phyloP scores from a whole-genome alignment of 2,113 vertebrate genomes.

The Leptosomus discolor region DNA sequence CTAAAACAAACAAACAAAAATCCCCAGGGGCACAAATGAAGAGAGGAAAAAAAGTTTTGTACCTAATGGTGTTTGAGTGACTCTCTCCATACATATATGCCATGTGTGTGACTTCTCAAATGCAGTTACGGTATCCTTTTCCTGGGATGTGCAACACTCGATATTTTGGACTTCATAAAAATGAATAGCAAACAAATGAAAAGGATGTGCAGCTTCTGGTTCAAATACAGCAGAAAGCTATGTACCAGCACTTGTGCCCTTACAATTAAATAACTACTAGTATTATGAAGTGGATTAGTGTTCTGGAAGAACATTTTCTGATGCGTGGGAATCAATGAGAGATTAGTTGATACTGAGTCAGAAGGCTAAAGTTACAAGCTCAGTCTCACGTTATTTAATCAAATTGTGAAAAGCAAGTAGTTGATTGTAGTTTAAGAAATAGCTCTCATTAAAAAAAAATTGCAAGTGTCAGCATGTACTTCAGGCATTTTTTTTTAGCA shows the following conservation, averaged over 20 bases:
- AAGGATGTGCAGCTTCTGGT: neutral
- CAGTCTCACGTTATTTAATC: neutral
- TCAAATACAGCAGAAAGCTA: neutral
- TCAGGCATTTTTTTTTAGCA: neutral
- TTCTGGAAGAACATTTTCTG: neutral
- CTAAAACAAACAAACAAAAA: neutral
- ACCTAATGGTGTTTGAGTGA: neutral
- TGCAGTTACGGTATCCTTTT: neutral
- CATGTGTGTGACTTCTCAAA: neutral
- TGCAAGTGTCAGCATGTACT: neutral
- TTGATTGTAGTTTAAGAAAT: neutral
- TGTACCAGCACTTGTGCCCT: neutral
- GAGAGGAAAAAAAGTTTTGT: neutral
- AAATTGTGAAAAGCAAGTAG: neutral
- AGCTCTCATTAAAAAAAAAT: neutral
- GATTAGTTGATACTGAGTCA: neutral
- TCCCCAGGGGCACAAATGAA: neutral
- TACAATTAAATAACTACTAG: neutral
- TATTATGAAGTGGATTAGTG: accelerated
- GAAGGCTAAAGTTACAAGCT: neutral
- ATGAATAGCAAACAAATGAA: neutral
- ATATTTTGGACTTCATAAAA: neutral
- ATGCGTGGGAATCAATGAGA: neutral
- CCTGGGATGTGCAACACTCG: neutral
- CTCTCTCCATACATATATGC: neutral